These are phyloP conservation scores for Cephus spinipes DNA, from an alignment of 2,888 invertebrate species.

Conservation along the genomic window DNA sequence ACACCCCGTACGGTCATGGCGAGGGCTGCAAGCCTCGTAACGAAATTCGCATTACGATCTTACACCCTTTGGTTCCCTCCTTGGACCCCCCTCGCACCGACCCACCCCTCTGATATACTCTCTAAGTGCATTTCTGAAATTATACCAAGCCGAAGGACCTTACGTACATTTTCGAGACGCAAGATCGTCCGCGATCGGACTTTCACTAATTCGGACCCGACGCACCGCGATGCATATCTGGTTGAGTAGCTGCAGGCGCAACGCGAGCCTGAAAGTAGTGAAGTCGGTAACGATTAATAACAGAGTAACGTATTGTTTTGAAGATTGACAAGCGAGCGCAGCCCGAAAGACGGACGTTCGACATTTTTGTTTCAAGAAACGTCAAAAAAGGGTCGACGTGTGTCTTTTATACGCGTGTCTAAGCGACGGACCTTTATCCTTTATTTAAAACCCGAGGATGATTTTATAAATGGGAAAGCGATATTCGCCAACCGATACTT, in stretches of 20 bases:
- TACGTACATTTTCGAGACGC: not conserved
- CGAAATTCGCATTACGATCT: constrained; percentile 49
- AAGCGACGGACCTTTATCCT: not conserved
- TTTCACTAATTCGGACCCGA: not conserved
- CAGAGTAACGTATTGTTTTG: not conserved
- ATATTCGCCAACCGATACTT: not conserved
- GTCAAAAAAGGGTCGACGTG: not conserved
- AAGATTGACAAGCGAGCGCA: not conserved
- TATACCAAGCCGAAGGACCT: not conserved
- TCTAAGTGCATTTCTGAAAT: not conserved
- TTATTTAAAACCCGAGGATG: not conserved
- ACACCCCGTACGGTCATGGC: constrained; percentile 13
- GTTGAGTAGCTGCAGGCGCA: not conserved
- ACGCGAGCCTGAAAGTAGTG: not conserved
- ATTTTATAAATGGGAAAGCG: not conserved
- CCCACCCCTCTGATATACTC: not conserved
- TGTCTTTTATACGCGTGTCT: not conserved
- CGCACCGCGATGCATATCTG: not conserved
- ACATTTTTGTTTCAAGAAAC: not conserved
- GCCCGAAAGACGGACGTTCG: not conserved
- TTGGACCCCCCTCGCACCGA: not conserved
- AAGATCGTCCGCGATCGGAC: not conserved
- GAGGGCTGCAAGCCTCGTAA: constrained; percentile 60
- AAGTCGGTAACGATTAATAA: not conserved
- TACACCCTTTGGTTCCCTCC: not conserved